Evolutionary conservation across 2,888 invertebrate species (phyloP).

Genomic region (Laothoe populi): DNA sequence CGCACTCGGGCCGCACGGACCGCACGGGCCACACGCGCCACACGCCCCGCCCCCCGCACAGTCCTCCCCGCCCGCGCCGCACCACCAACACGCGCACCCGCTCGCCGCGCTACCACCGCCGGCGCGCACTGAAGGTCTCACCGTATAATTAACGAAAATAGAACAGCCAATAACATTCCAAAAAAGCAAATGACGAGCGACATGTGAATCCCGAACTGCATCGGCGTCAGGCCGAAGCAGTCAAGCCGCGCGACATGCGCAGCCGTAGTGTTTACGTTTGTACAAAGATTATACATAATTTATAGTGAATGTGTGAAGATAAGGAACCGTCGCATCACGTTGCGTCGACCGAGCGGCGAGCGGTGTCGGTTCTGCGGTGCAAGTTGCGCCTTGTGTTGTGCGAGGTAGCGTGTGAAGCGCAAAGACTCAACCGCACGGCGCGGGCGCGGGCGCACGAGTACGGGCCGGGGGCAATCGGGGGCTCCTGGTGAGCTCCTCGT

Average conservation of each 20-base stretch:
- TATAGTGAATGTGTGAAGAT: conserved; percentile 45
- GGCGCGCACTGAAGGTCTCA: conserved; percentile 89
- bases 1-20: conserved; percentile 65
- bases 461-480: conserved; percentile 84
- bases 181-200: conserved; percentile 34
- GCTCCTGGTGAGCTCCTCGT: conserved; percentile 71
- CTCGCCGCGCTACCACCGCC: conserved; percentile 87
- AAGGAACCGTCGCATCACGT: conserved; percentile 32
- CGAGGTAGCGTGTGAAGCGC: background rate
- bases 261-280: conserved; percentile 64
- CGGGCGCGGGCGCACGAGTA: conserved; percentile 75
- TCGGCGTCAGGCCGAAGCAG: background rate
- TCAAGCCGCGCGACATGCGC: too few species aligned
- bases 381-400: background rate
- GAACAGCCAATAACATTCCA: conserved; percentile 65
- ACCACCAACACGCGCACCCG: conserved; percentile 75
- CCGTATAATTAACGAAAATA: conserved; percentile 82
- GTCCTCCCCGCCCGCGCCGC: conserved; percentile 82
- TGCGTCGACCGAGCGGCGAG: too few species aligned
- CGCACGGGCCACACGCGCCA: conserved; percentile 82
- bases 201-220: conserved; percentile 27
- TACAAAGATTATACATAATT: conserved; percentile 61
- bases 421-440: background rate
- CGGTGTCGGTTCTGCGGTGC: background rate
- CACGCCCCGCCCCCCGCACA: conserved; percentile 75